A percentile compares a stretch with the other conserved stretches of the same genome.
Conservation (phyloP, 2,797 vertebrate genomes). For the Tympanoctomys barrerae region DNA sequence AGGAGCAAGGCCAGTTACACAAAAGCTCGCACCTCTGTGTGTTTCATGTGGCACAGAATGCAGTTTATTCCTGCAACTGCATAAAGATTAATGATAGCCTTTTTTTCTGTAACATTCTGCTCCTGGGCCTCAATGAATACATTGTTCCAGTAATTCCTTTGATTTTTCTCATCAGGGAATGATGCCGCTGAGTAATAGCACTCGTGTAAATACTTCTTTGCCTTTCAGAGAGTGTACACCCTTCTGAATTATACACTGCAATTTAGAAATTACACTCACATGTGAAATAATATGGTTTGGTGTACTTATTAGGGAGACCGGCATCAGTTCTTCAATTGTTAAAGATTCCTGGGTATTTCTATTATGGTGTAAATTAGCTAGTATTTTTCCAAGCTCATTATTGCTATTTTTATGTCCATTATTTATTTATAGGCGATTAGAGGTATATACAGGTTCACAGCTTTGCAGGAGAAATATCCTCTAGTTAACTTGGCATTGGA, state of each 20-base stretch:
- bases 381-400: constrained; percentile 77
- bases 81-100: constrained; percentile 85
- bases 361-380: constrained; percentile 77
- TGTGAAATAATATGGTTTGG: constrained; percentile 68
- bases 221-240: constrained; percentile 85
- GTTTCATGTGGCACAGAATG: background rate
- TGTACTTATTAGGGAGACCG: constrained; percentile 66
- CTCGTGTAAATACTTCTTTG: constrained; percentile 80
- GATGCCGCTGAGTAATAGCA: constrained; percentile 76
- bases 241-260: constrained; percentile 83
- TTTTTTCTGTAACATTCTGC: constrained; percentile 74
- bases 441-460: constrained; percentile 47
- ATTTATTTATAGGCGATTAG: constrained; percentile 74
- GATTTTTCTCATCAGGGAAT: constrained; percentile 87
- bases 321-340: constrained; percentile 73
- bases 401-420: constrained; percentile 76
- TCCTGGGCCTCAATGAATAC: constrained; percentile 80
- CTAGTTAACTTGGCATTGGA: constrained; percentile 46
- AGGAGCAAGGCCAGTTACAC: background rate
- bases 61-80: constrained; percentile 78
- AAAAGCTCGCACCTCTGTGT: background rate
- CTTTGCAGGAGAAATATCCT: constrained; percentile 62
- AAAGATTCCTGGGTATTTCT: constrained; percentile 74
- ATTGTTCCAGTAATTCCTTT: constrained; percentile 86
- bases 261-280: constrained; percentile 84